Evolutionary conservation across 2,888 invertebrate species (phyloP), one percentile per base, ranked within the genome.

Genomic region (Pachliopta kotzebuea): DNA sequence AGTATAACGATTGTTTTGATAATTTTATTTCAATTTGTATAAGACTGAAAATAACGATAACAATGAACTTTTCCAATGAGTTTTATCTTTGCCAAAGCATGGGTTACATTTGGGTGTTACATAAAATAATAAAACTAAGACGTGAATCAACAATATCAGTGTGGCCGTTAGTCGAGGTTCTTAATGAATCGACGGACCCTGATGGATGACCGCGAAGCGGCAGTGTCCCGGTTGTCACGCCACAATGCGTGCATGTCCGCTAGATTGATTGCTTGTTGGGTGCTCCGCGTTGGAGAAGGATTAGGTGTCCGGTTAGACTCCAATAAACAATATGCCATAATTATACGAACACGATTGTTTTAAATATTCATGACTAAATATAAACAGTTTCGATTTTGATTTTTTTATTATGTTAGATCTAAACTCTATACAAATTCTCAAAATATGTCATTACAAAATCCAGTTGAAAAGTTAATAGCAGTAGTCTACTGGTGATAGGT

Each of bases 231-330:
- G 66, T 67, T 76, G 76, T 76, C 76, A 73, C 72, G 71, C 72
- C 72, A 76, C 74, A 76, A 76, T 73, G 72, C 70, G 69, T 68
- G 68, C 73, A 70, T 71, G 76, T 73, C 71, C 68, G 62, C 68
- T 74, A 77, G 78, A 79, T 79, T 78, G 78, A 79, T 78, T 72
- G 67, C 69, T 69, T 68, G 63, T 50, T 45, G 52, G 54, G 52
- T 55, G 58, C 42, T 54, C 20, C 42, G 42, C 23, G 60, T 52
- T 56, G 56, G 42, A 52, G 42, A 42, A 52, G 50, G 59, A 52
- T 59, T 59, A 52, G 29, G 26, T 26, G 24, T 45, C 58, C 58
- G 26, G 50, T 50, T 20, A 29, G 20, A 56, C 23, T 59, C 58
- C 20, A 49, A 50, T 59, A 59, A 59, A 59, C 58, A 59, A 59